These are phyloP conservation scores for Rutilus rutilus DNA, from an alignment of 2,113 vertebrate species.

Conservation along the genomic window DNA sequence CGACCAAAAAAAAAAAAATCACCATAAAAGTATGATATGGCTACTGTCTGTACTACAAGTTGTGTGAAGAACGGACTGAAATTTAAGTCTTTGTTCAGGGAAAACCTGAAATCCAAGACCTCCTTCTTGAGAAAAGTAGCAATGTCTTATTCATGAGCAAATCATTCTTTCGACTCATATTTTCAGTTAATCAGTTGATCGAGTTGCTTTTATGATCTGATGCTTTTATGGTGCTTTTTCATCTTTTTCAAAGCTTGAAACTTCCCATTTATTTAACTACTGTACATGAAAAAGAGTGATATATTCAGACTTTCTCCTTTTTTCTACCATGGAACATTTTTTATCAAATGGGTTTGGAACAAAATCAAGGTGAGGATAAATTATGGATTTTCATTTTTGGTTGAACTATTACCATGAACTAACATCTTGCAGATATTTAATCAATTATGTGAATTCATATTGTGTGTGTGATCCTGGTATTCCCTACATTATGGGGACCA, in stretches of 20 bases:
- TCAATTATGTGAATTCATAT: background rate
- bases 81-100: background rate
- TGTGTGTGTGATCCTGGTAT: background rate
- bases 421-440: background rate
- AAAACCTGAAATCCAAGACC: background rate
- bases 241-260: background rate
- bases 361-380: no score
- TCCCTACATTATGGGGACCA: no score
- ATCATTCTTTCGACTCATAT: background rate
- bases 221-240: background rate
- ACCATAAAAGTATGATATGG: no score
- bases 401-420: background rate
- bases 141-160: background rate
- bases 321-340: no score
- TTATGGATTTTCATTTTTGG: background rate
- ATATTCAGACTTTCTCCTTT: background rate
- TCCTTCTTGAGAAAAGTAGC: background rate
- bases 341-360: background rate
- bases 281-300: background rate
- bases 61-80: background rate
- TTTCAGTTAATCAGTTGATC: background rate
- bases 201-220: background rate
- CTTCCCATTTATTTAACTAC: background rate
- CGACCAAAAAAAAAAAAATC: no score
- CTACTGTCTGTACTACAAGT: no score